Base-by-base conservation (phyloP, 2,888 invertebrate species). In the Hemithea aestivaria region DNA sequence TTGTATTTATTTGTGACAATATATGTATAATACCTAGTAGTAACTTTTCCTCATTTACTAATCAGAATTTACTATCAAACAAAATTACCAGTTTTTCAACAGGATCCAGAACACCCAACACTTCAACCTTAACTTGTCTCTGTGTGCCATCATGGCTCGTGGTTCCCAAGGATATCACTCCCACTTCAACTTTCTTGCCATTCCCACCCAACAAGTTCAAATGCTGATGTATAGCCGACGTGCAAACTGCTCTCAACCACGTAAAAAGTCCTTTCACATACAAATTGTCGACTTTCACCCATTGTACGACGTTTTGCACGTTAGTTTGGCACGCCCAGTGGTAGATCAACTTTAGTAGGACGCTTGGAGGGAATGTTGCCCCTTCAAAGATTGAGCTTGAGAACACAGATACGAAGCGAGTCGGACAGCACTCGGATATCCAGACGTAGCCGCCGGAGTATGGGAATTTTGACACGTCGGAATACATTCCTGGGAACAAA, bases 321-420 rank as follows among this genome's bases (percentile, higher is more conserved):
- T 94, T 94, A 0, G 96, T 96, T 69, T 96, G 96, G 53, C 96
- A 96, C 0, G 95, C 90, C 96, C 96, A 96, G 69, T 96, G 96
- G 75, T 96, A 96, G 33, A 96, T 90, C 0, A 96, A 84, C 60
- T 96, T 96, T 1, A 96, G 78, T 6, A 96, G 83, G 0, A 94
- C 92, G 21, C 93, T 93, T 0, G 96, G 96, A 0, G 94, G 93
- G 75, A 96, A 94, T 0, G 94, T 92, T 1, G 95, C 93, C 0
- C 93, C 93, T 75, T 96, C 96, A 63, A 96, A 96, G 34, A 96
- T 89, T 0, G 96, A 96, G 16, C 95, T 94, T 48, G 92, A 92
- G 75, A 95, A 96, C 0, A 96, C 95, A 0, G 96, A 96, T 2
- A 96, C 93, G 66, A 94, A 95, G 28, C 93, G 90, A 6, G 93